These are phyloP conservation scores for Scaptomyza montana DNA, from an alignment of 1,140 invertebrate genomes.

Conservation along the genomic window DNA sequence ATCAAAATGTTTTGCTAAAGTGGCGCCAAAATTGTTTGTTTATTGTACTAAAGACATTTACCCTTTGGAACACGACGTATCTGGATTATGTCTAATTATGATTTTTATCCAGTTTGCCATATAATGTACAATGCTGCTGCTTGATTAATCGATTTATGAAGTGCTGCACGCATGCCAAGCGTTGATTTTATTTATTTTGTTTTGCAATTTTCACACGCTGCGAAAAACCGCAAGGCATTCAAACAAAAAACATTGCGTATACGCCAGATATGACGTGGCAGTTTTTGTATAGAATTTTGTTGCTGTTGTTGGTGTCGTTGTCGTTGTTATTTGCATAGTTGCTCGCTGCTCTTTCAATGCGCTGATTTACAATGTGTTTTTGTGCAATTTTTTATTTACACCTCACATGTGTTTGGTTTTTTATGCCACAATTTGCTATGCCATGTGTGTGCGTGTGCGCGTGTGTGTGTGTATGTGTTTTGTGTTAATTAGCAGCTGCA, in stretches of 20 bases:
- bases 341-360: conserved; percentile 41
- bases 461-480: too few species aligned
- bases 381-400: conserved; percentile 53
- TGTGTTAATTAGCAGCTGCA: conserved; percentile 76
- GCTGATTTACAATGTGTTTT: conserved; percentile 69
- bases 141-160: conserved; percentile 38
- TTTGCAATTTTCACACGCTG: conserved; percentile 38
- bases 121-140: conserved; percentile 13
- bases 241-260: conserved; percentile 61
- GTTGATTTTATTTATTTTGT: conserved; percentile 8
- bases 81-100: too few species aligned
- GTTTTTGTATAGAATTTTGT: conserved; percentile 20
- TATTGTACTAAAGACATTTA: too few species aligned
- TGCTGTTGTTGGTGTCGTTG: conserved; percentile 41
- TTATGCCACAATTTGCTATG: conserved; percentile 66
- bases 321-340: conserved; percentile 19
- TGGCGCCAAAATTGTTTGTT: too few species aligned
- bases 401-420: conserved; percentile 66
- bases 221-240: conserved; percentile 40
- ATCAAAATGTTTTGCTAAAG: conserved; percentile 48
- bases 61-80: too few species aligned
- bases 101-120: background rate
- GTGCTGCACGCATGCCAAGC: conserved; percentile 13
- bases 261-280: conserved; percentile 42
- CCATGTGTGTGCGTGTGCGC: conserved; percentile 24